These are phyloP conservation scores for Sander lucioperca DNA, from an alignment of 2,113 vertebrate species.

Conservation along the genomic window DNA sequence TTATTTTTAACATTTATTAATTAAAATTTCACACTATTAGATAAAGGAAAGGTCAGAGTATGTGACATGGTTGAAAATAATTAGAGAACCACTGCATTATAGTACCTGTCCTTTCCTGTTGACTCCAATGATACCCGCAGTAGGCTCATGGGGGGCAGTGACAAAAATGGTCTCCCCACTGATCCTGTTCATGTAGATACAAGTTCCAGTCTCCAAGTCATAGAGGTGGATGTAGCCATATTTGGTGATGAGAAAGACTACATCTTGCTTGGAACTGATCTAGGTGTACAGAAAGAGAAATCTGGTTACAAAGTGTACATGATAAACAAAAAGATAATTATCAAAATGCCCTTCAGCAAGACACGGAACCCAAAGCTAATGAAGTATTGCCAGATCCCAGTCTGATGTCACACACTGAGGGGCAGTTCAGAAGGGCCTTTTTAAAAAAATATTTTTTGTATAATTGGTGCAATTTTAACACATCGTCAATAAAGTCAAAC, in stretches of 20 bases:
- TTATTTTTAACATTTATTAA: neutral
- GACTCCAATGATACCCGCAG: conserved; percentile 98
- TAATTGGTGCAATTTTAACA: neutral
- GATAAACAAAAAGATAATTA: neutral
- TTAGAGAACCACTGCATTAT: neutral
- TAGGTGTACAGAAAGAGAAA: conserved; percentile 66
- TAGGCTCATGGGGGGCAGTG: conserved; percentile 97
- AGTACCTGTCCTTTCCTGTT: conserved; percentile 99
- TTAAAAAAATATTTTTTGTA: neutral
- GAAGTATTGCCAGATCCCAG: neutral
- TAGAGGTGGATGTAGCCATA: conserved; percentile 99
- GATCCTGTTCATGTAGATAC: conserved; percentile 99
- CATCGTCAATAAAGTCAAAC: neutral
- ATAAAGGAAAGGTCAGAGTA: too few relatives aligned
- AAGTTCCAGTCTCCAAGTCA: conserved; percentile 98
- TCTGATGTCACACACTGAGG: neutral
- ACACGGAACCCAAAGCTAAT: neutral
- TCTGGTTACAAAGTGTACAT: neutral
- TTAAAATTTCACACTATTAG: neutral
- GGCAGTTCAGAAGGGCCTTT: neutral
- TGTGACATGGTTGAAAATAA: too few relatives aligned
- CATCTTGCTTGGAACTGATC: conserved; percentile 99
- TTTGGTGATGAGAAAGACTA: conserved; percentile 98
- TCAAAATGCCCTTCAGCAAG: neutral
- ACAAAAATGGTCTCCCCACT: conserved; percentile 99